phyloP scores from a whole-genome alignment of 2,113 vertebrate species.

The Thymallus thymallus region DNA sequence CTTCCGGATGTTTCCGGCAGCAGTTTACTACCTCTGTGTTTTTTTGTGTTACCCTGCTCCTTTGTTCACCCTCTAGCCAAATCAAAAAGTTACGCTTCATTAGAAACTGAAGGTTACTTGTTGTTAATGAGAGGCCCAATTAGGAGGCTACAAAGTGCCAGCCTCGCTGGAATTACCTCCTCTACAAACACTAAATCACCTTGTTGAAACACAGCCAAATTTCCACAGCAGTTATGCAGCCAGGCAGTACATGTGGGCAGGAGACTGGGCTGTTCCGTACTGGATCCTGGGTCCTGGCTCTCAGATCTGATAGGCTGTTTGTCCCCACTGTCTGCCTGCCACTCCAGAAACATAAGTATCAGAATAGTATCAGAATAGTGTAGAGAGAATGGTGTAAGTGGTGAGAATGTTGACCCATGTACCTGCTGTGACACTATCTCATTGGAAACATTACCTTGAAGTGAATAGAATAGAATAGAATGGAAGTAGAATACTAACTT shows the following conservation, averaged over 20 bases:
- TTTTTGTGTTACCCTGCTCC: slow-evolving; percentile 22
- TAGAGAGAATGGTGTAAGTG: too few species aligned
- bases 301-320: too few species aligned
- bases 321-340: too few species aligned
- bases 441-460: background rate
- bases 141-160: slow-evolving; percentile 49
- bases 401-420: background rate
- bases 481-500: background rate
- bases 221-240: slow-evolving; percentile 12
- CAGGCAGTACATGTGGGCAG: background rate
- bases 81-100: slow-evolving; percentile 72
- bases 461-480: background rate
- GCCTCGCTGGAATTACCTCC: slow-evolving; percentile 42
- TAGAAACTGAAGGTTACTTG: slow-evolving; percentile 62
- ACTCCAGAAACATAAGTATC: too few species aligned
- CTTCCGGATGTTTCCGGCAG: background rate
- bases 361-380: too few species aligned
- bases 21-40: background rate
- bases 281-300: too few species aligned
- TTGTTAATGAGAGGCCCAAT: slow-evolving; percentile 72
- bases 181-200: slow-evolving; percentile 49
- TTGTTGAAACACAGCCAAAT: slow-evolving; percentile 51
- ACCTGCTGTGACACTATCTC: background rate
- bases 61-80: slow-evolving; percentile 54
- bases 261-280: background rate